Evolutionary conservation across 2,888 invertebrate species (phyloP), one percentile per base, ranked within the genome.

Genomic region (Bombyx huttoni): DNA sequence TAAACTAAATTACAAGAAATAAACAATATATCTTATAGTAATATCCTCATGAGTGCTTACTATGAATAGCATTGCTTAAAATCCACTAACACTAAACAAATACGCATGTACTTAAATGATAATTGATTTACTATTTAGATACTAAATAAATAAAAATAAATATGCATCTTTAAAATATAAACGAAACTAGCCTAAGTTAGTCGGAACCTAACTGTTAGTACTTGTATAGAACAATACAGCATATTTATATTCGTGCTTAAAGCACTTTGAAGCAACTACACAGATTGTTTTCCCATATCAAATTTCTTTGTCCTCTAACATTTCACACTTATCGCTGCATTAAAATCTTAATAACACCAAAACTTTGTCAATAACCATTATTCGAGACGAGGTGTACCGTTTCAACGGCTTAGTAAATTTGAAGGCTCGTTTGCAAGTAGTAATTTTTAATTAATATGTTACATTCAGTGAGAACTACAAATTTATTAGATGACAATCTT

Each of bases 351-450:
- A 68, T 68, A 64, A 62, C 66, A 65, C 65, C 69, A 73, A 73
- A 72, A 67, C 62, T 65, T 70, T 64, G 69, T 70, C 70, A 70
- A 68, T 65, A 64, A 58, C 68, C 63, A 70, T 73, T 52, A 73
- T 56, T 53, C 40, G 51, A 52, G 58, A 56, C 52, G 57, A 55
- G 57, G 62, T 24, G 24, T 67, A 67, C 63, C 60, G 63, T 73
- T 73, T 65, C 60, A 61, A 67, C 59, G 65, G 49, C 49, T 48
- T 46, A 52, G 12, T 34, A 12, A 33, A 70, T 70, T 75, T 75
- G 67, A 75, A 69, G 40, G 6, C 12, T 40, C 40, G 40, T 40
- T 40, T 40, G 12, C 40, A 40, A 10, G 8, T 8, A 2, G 8
- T 40, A 10, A 8, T 40, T 40, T 40, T 3, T 40, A 12, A 40